Percentiles rank a stretch among this genome's conserved stretches.
These are phyloP conservation scores for Peromyscus nudipes DNA, from an alignment of 2,797 vertebrate genomes.

Conservation along the genomic window DNA sequence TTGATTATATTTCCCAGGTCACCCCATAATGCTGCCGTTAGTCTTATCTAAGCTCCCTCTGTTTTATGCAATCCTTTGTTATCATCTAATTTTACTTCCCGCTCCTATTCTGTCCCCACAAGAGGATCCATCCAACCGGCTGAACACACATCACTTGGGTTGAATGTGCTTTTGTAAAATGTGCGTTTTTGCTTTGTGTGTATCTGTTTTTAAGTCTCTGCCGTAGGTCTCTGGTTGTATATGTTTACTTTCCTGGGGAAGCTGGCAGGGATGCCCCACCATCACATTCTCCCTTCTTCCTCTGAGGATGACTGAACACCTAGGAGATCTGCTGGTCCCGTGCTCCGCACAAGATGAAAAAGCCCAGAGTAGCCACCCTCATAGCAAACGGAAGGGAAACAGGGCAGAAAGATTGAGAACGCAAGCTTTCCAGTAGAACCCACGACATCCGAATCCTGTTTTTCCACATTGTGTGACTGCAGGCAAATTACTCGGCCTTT, in stretches of 20 bases:
- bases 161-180: background rate
- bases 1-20: background rate
- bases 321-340: background rate
- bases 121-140: background rate
- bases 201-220: background rate
- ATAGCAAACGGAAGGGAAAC: background rate
- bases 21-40: no score
- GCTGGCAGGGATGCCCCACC: background rate
- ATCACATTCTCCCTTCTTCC: background rate
- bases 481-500: slow-evolving; percentile 51
- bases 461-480: slow-evolving; percentile 8
- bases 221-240: background rate
- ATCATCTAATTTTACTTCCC: background rate
- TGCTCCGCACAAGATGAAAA: background rate
- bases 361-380: background rate
- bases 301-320: background rate
- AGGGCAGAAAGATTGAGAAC: background rate
- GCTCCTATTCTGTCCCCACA: background rate
- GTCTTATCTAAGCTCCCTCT: background rate
- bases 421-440: background rate
- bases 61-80: background rate
- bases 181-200: background rate
- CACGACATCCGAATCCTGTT: slow-evolving; percentile 38
- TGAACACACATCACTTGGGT: background rate
- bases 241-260: slow-evolving; percentile 16